Conservation (phyloP, 53 echinoderm and acorn worm genomes). For the Temnopleurus reevesii region DNA sequence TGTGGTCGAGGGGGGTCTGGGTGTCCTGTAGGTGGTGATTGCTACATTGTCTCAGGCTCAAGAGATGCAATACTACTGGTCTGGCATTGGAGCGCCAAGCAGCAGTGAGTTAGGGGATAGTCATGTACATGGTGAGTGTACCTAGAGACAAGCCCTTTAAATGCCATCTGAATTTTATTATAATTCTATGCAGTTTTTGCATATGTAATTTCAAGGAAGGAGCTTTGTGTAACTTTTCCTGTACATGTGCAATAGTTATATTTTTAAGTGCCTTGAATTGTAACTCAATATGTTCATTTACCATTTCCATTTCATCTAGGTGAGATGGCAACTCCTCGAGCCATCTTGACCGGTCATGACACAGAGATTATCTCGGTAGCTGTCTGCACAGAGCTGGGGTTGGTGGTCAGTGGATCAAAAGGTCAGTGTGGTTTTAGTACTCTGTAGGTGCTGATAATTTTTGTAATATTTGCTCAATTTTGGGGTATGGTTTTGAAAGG, state of each 20-base stretch:
- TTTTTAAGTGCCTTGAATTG: too few species aligned
- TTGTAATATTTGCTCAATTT: too few species aligned
- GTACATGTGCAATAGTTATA: too few species aligned
- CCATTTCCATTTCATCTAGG: conserved; percentile 58
- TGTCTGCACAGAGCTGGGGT: conserved; percentile 96
- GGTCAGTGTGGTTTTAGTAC: conserved; percentile 66
- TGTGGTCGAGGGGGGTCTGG: conserved; percentile 92
- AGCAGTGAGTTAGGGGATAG: conserved; percentile 99
- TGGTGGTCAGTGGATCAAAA: conserved; percentile 97
- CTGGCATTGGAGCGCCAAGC: conserved; percentile 99
- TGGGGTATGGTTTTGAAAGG: too few species aligned
- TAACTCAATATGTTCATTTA: too few species aligned
- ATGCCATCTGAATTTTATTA: too few species aligned
- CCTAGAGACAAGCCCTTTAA: too few species aligned
- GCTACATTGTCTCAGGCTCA: conserved; percentile 96
- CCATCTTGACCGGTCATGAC: conserved; percentile 99
- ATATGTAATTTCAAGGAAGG: too few species aligned
- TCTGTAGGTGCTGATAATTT: too few species aligned
- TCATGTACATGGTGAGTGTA: conserved; percentile 80
- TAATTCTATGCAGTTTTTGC: too few species aligned
- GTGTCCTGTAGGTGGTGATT: conserved; percentile 97
- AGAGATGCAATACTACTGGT: conserved; percentile 95
- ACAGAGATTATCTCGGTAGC: conserved; percentile 93
- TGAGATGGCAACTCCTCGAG: conserved; percentile 97
- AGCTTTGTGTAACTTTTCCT: too few species aligned